A percentile compares a stretch with the other conserved stretches of the same genome.
These are phyloP conservation scores for Caenorhabditis afra DNA, from an alignment of 2,888 invertebrate species.

Conservation along the genomic window DNA sequence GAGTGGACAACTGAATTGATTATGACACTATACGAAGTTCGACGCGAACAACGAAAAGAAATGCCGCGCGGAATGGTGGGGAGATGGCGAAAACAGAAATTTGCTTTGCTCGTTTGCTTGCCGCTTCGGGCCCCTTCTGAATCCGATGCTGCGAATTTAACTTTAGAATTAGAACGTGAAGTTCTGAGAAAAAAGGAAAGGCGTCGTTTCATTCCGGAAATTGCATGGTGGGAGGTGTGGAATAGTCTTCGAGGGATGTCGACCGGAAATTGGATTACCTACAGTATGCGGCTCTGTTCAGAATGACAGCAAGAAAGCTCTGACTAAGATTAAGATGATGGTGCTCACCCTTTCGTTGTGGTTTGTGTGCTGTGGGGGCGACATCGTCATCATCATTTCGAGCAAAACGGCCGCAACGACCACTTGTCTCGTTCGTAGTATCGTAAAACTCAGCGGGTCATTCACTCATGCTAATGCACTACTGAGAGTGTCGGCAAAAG, in stretches of 20 bases:
- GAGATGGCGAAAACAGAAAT: conserved; percentile 31
- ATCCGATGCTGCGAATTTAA: too few relatives aligned
- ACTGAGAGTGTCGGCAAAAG: conserved; percentile 39
- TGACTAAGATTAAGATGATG: neutral
- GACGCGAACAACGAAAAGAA: conserved; percentile 41
- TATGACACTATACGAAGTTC: conserved; percentile 58
- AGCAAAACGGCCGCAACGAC: too few relatives aligned
- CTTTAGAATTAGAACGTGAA: neutral
- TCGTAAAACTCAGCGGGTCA: conserved; percentile 48
- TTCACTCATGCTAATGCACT: conserved; percentile 58
- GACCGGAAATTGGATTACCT: conserved; percentile 48
- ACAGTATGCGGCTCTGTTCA: conserved; percentile 21
- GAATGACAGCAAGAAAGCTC: conserved; percentile 2
- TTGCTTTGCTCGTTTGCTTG: conserved; percentile 1
- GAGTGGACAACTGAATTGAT: conserved; percentile 57
- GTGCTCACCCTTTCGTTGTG: too few relatives aligned
- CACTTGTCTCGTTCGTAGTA: conserved; percentile 30
- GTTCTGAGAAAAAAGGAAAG: too few relatives aligned
- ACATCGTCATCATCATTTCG: too few relatives aligned
- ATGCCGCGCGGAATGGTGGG: neutral
- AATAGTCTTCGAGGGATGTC: neutral
- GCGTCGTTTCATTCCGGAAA: conserved; percentile 18
- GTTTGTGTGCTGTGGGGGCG: too few relatives aligned
- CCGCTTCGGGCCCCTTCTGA: too few relatives aligned
- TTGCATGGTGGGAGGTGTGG: neutral